A percentile compares a stretch with the other conserved stretches of the same genome.
Evolutionary conservation across 1,140 invertebrate species (phyloP).

Genomic region (Drosophila triauraria): DNA sequence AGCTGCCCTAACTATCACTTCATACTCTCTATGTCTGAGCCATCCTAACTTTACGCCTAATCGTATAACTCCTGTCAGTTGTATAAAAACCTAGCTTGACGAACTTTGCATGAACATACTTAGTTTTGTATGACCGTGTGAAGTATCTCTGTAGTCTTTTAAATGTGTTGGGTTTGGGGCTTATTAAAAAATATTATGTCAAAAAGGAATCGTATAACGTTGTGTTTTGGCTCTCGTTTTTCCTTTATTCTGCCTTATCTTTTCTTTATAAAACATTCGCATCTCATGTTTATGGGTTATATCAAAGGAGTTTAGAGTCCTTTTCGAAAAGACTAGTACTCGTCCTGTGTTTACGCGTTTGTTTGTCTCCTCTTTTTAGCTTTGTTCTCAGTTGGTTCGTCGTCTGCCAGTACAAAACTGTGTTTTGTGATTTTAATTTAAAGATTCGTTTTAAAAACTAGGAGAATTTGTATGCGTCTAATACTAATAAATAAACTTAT

Average conservation of each 20-base stretch:
- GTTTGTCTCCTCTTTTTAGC: constrained; percentile 21
- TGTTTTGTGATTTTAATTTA: constrained; percentile 50
- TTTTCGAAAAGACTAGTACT: constrained; percentile 85
- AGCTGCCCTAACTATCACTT: constrained; percentile 44
- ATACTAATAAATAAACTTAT: constrained; percentile 61
- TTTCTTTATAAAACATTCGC: constrained; percentile 29
- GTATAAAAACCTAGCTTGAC: constrained; percentile 21
- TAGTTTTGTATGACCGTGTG: constrained; percentile 10
- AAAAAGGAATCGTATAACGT: constrained; percentile 80
- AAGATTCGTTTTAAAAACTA: constrained; percentile 64
- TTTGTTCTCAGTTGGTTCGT: constrained; percentile 29
- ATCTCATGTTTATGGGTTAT: constrained; percentile 54
- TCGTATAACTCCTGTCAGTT: constrained; percentile 66
- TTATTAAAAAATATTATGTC: constrained; percentile 58
- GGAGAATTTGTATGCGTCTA: constrained; percentile 60
- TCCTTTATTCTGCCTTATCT: constrained; percentile 13
- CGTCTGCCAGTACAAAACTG: constrained; percentile 53
- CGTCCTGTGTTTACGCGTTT: constrained; percentile 46
- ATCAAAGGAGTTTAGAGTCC: constrained; percentile 84
- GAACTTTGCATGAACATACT: constrained; percentile 9
- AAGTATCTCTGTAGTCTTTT: constrained; percentile 50
- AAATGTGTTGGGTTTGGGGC: constrained; percentile 33
- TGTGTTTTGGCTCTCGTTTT: constrained; percentile 68
- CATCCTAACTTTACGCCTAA: constrained; percentile 58
- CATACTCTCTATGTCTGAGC: constrained; percentile 25